Evolutionary conservation across 1,140 invertebrate genomes (phyloP).

Genomic region (Tetragonula clypearis): DNA sequence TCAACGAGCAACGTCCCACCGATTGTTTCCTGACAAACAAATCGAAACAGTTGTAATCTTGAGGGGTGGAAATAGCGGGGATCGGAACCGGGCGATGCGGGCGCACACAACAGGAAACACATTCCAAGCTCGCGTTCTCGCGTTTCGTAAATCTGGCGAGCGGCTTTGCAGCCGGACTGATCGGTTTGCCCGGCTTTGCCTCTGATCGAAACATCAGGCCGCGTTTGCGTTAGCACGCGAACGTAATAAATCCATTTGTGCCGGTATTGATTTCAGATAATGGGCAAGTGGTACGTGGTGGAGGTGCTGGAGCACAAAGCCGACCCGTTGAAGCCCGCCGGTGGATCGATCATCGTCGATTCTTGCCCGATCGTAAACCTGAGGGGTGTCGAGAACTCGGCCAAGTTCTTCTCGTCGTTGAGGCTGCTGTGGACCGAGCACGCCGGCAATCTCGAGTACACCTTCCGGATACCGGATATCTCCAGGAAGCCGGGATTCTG

Average conservation of each 20-base stretch:
- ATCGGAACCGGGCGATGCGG: not conserved
- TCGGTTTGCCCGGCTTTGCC: not conserved
- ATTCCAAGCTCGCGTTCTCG: not conserved
- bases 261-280: conserved; percentile 69
- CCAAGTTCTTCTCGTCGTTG: conserved; percentile 37
- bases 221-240: conserved; percentile 12
- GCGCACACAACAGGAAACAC: not conserved
- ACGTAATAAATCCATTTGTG: conserved; percentile 39
- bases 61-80: not conserved
- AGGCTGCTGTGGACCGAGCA: conserved; percentile 70
- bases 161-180: not conserved
- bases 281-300: conserved; percentile 76
- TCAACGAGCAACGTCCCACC: not conserved
- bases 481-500: conserved; percentile 62
- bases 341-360: conserved; percentile 50
- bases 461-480: conserved; percentile 64
- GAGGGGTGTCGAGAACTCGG: conserved; percentile 24
- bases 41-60: conserved; percentile 10
- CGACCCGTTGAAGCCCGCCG: conserved; percentile 46
- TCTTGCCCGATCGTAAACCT: conserved; percentile 66
- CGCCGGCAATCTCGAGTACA: conserved; percentile 68
- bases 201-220: conserved; percentile 1
- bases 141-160: not conserved
- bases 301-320: conserved; percentile 70
- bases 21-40: not conserved